A percentile compares a stretch with the other conserved stretches of the same genome.
These are phyloP conservation scores for Gasteruption jaculator DNA, from an alignment of 2,888 invertebrate genomes.

Conservation along the genomic window DNA sequence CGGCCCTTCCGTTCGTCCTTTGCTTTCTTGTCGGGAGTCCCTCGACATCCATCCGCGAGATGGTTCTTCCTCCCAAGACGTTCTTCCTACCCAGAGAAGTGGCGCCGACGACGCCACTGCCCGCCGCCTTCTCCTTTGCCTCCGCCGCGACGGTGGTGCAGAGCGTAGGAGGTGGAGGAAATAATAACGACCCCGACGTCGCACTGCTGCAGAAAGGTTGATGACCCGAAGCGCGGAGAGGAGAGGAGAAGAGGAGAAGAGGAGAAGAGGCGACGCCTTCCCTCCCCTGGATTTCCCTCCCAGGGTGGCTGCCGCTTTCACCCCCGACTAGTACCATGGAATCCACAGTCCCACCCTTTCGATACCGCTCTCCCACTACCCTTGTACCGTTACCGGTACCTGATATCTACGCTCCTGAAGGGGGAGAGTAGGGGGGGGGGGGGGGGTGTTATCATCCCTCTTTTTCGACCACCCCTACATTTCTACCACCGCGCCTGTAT, in stretches of 20 bases:
- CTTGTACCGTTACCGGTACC: conserved; percentile 5
- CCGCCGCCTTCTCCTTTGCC: too few relatives aligned
- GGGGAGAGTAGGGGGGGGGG: not conserved
- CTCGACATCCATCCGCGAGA: too few relatives aligned
- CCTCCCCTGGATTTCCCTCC: conserved; percentile 29
- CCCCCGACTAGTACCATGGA: not conserved
- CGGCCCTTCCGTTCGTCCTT: too few relatives aligned
- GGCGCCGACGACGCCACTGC: too few relatives aligned
- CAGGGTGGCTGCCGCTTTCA: conserved; percentile 14
- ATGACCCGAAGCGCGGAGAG: conserved; percentile 42
- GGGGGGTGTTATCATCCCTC: conserved; percentile 17
- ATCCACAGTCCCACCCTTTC: conserved; percentile 1
- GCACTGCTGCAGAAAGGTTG: conserved; percentile 50
- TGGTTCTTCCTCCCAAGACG: too few relatives aligned
- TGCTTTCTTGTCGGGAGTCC: too few relatives aligned
- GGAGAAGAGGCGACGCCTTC: conserved; percentile 47
- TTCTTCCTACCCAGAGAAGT: too few relatives aligned
- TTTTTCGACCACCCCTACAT: conserved; percentile 1
- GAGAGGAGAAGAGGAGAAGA: conserved; percentile 15
- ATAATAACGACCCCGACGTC: conserved; percentile 46
- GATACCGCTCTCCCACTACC: conserved; percentile 7
- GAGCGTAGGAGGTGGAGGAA: conserved; percentile 34
- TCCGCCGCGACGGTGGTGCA: conserved; percentile 16
- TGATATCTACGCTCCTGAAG: not conserved
- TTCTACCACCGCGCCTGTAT: too few relatives aligned